Conservation (phyloP, 2,888 invertebrate species). For the Drosophila austrosaltans region DNA sequence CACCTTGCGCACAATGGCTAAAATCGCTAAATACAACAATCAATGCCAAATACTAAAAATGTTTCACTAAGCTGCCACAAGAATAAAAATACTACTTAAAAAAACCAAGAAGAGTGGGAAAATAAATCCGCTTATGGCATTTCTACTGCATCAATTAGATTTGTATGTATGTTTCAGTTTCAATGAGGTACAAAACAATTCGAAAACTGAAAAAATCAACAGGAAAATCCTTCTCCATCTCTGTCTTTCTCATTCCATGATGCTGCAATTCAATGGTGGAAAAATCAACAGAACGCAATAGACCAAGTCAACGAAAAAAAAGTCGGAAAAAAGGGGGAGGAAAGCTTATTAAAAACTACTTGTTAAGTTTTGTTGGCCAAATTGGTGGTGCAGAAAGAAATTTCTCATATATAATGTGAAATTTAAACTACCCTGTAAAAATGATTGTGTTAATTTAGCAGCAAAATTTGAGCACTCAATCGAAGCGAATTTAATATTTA, state of each 20-base stretch:
- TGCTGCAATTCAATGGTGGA: not conserved
- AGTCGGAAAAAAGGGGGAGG: not conserved
- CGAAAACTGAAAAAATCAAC: constrained; percentile 2
- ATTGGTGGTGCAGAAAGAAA: not conserved
- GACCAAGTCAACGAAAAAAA: constrained; percentile 10
- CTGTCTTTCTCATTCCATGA: not conserved
- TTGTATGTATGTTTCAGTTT: not conserved
- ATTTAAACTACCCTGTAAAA: not conserved
- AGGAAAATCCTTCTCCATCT: not conserved
- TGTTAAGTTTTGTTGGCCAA: constrained; percentile 54
- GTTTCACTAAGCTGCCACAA: constrained; percentile 8
- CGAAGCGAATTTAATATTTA: too few species aligned
- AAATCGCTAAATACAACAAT: not conserved
- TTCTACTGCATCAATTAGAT: not conserved
- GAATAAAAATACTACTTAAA: not conserved
- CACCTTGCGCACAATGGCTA: not conserved
- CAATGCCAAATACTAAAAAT: constrained; percentile 1
- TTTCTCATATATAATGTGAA: not conserved
- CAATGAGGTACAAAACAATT: constrained; percentile 5
- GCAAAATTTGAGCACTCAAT: too few species aligned
- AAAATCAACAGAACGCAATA: constrained; percentile 16
- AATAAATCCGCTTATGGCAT: constrained; percentile 3
- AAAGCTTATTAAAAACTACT: constrained; percentile 66
- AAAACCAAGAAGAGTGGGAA: not conserved
- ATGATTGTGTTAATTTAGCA: too few species aligned